Percentiles rank a stretch among this genome's conserved stretches.
phyloP scores from a whole-genome alignment of 2,797 vertebrate species.

The Bradypus variegatus region DNA sequence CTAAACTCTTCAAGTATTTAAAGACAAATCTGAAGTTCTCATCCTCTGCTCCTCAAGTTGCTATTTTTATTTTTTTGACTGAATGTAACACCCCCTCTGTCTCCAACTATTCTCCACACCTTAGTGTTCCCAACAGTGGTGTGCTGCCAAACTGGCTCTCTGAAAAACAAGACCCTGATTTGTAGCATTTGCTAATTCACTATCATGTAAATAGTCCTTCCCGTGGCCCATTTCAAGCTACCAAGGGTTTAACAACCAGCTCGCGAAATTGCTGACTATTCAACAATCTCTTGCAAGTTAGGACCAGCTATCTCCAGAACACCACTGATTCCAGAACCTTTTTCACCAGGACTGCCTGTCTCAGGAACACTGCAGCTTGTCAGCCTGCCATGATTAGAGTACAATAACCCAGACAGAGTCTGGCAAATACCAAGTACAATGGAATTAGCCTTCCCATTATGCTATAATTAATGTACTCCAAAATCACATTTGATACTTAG shows the following conservation, averaged over 20 bases:
- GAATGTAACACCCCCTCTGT: background rate
- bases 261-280: conserved; percentile 9
- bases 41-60: background rate
- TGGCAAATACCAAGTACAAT: conserved; percentile 41
- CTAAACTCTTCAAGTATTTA: background rate
- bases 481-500: conserved; percentile 31
- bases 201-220: background rate
- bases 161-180: conserved; percentile 23
- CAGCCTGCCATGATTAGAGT: conserved; percentile 33
- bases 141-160: background rate
- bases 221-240: background rate
- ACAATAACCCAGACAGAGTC: conserved; percentile 33
- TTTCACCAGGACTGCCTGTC: background rate
- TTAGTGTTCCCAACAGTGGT: background rate
- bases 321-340: conserved; percentile 8
- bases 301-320: background rate
- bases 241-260: conserved; percentile 13
- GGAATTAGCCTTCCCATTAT: conserved; percentile 45
- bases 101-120: background rate
- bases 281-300: conserved; percentile 3
- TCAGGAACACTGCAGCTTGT: conserved; percentile 30
- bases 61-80: background rate
- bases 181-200: background rate
- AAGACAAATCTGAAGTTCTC: background rate
- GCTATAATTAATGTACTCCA: conserved; percentile 44